These are phyloP conservation scores for Semaprochilodus insignis DNA, from an alignment of 2,797 vertebrate genomes.

Conservation along the genomic window DNA sequence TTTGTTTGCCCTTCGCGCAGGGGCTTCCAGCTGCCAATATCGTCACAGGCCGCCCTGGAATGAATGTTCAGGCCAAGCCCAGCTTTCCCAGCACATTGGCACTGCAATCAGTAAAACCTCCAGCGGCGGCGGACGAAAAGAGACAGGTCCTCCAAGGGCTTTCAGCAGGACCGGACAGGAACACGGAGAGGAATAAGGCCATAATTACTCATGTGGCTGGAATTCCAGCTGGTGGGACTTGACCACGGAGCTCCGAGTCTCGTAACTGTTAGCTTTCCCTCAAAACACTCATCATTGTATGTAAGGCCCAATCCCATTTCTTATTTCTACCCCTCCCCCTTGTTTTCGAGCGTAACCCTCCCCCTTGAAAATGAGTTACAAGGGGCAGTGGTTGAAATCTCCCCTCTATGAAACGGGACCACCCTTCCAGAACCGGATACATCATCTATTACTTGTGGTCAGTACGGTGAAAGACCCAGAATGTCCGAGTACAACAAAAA, in stretches of 20 bases:
- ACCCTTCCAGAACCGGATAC: too few relatives aligned
- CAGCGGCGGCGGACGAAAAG: constrained; percentile 55
- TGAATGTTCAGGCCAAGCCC: constrained; percentile 67
- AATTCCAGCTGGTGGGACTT: constrained; percentile 38
- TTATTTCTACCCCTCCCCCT: too few relatives aligned
- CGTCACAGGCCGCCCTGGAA: constrained; percentile 48
- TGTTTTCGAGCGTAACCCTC: too few relatives aligned
- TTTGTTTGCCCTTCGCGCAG: constrained; percentile 69
- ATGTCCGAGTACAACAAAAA: too few relatives aligned
- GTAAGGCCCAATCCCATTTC: too few relatives aligned
- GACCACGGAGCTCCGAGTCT: neutral
- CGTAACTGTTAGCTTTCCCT: too few relatives aligned
- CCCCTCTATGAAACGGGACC: too few relatives aligned
- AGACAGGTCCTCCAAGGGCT: constrained; percentile 17
- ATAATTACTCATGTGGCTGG: constrained; percentile 40
- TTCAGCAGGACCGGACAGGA: constrained; percentile 19
- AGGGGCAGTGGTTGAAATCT: too few relatives aligned
- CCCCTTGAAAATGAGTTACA: too few relatives aligned
- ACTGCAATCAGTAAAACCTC: constrained; percentile 72
- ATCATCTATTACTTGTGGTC: too few relatives aligned
- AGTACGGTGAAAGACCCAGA: too few relatives aligned
- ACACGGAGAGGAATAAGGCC: neutral
- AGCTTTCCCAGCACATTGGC: constrained; percentile 70
- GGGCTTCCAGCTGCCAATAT: constrained; percentile 73
- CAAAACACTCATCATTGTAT: too few relatives aligned